Base-by-base conservation (phyloP, 2,797 vertebrate species). In the Rhabdomys pumilio region DNA sequence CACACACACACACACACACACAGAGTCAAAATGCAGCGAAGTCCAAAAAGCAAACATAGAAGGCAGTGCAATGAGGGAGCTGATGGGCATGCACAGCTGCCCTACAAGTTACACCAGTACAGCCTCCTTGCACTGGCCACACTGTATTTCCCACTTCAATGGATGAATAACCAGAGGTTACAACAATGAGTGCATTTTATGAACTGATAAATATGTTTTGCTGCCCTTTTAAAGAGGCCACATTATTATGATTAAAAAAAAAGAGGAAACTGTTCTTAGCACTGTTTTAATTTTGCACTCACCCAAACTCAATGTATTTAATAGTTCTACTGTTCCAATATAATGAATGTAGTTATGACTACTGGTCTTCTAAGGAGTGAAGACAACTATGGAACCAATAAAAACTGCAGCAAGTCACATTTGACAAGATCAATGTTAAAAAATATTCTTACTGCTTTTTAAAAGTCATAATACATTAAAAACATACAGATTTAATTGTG, bases 221-320 rank as follows among this genome's bases (percentile, higher is more conserved):
- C 38, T 95, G 75, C 61, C 91, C 83, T 96, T 97, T 93, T 93
- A 94, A 91, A 87, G 38, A 97, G 93, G 41, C 17, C 44, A 76
- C 29, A 76, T 59, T 95, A 59, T 72, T 88, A 87, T 69, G 73
- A 85, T 57, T 8, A 61, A 61, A 63, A 69, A 67, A 84, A 96
- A 89, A 31, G 83, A 96, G 38, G 59, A 97, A 94, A 82, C 76
- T 41, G 67, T 90, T 95, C 75, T 87, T n/a, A 92, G 31, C 14
- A 90, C 34, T 84, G 79, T 89, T 94, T 89, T 92, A 95, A 95
- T 93, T 89, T 93, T 63, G 76, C 13, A 93, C 31, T 93, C 53
- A 77, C 41, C 59, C 61, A 95, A 94, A 91, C 38, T 95, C 77
- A 85, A 53, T 87, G 67, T 50, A 65, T 47, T 65, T 47, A 95